Percentiles rank a stretch among this genome's conserved stretches.
Evolutionary conservation across 2,113 vertebrate species (phyloP).

Genomic region (Lepus americanus): DNA sequence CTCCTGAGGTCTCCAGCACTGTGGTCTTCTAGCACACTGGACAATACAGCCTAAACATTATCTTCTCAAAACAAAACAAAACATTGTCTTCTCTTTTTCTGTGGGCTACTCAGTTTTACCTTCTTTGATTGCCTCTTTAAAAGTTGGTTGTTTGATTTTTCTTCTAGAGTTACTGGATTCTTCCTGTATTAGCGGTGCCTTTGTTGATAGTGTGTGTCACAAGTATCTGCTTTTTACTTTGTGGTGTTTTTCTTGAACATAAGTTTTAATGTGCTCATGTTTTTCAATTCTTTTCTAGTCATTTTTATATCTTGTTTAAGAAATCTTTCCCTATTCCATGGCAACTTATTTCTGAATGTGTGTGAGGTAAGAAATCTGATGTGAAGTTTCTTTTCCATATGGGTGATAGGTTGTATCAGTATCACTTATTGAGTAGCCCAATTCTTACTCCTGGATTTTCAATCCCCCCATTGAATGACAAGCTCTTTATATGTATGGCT

Average conservation of each 20-base stretch:
- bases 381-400: slow-evolving; percentile 40
- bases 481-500: not conserved
- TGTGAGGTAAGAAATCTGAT: slow-evolving; percentile 4
- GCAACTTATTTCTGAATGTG: slow-evolving; percentile 63
- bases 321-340: not conserved
- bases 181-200: not conserved
- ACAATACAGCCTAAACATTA: no score
- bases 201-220: not conserved
- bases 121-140: not conserved
- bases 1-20: accelerated
- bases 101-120: not conserved
- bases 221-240: slow-evolving; percentile 1
- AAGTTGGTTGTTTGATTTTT: slow-evolving; percentile 6
- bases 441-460: not conserved
- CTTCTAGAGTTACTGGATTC: slow-evolving; percentile 23
- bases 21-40: not conserved
- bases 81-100: not conserved
- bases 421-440: not conserved
- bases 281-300: slow-evolving; percentile 37
- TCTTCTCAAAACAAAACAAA: no score
- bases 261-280: not conserved
- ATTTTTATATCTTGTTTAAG: slow-evolving; percentile 18
- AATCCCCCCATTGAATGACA: not conserved
- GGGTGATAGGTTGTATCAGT: not conserved
- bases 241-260: not conserved